phyloP scores from a whole-genome alignment of 2,113 vertebrate species.

The Microcebus murinus region DNA sequence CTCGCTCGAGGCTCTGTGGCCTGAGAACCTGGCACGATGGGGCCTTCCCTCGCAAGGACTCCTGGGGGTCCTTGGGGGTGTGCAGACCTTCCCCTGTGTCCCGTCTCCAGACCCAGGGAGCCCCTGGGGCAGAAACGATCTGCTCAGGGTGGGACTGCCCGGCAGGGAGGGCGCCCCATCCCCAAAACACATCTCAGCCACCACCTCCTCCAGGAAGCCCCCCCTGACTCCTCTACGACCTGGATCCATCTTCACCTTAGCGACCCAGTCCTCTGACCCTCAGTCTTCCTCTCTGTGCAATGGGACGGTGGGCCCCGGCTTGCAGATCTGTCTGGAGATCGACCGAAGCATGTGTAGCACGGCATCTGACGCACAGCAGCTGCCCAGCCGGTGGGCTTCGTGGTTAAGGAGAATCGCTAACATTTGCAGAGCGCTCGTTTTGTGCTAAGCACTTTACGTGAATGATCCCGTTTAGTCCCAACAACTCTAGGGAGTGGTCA shows the following conservation, averaged over 20 bases:
- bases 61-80: slow-evolving; percentile 58
- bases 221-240: neutral
- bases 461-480: neutral
- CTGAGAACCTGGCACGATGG: slow-evolving; percentile 64
- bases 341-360: accelerated
- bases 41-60: slow-evolving; percentile 62
- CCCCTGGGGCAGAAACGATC: neutral
- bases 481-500: neutral
- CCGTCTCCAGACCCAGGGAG: neutral
- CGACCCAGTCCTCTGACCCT: neutral
- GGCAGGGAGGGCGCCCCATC: neutral
- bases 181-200: neutral
- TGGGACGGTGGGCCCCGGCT: neutral
- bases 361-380: neutral
- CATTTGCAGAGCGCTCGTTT: neutral
- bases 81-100: neutral
- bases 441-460: neutral
- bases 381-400: neutral
- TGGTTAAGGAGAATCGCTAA: neutral
- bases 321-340: neutral
- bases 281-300: neutral
- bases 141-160: neutral
- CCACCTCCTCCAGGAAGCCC: neutral
- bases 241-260: neutral
- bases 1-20: slow-evolving; percentile 67